phyloP scores from a whole-genome alignment of 1,140 invertebrate species.

The Adoxophyes honmai region DNA sequence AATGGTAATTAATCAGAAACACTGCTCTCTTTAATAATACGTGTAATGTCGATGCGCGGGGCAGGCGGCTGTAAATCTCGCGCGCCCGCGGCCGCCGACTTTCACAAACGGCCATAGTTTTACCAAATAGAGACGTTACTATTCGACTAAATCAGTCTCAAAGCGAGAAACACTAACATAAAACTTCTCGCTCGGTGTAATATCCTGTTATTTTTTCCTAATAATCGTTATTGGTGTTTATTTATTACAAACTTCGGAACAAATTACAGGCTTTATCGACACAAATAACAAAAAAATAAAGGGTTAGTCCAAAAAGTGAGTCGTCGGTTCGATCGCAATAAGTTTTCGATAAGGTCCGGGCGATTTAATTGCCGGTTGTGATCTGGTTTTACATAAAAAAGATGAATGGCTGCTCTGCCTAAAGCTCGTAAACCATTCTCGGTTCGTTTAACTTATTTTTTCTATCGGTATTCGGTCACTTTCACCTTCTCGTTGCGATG shows the following conservation, averaged over 20 bases:
- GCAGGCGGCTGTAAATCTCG: conserved; percentile 57
- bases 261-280: conserved; percentile 75
- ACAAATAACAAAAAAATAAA: conserved; percentile 60
- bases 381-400: conserved; percentile 76
- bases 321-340: conserved; percentile 74
- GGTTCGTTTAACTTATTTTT: conserved; percentile 56
- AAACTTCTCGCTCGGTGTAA: conserved; percentile 57
- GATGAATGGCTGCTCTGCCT: conserved; percentile 67
- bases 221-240: conserved; percentile 77
- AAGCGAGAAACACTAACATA: conserved; percentile 52
- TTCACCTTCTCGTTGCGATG: conserved; percentile 58
- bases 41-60: conserved; percentile 54
- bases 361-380: conserved; percentile 76
- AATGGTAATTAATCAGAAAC: conserved; percentile 60
- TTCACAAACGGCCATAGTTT: conserved; percentile 51
- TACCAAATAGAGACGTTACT: conserved; percentile 71
- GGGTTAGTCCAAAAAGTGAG: conserved; percentile 75
- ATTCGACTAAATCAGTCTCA: conserved; percentile 51
- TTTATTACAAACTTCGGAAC: conserved; percentile 72
- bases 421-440: conserved; percentile 61
- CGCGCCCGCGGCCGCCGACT: conserved; percentile 54
- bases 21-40: conserved; percentile 60
- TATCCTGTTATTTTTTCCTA: conserved; percentile 76
- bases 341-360: conserved; percentile 74
- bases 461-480: conserved; percentile 60